phyloP scores from a whole-genome alignment of 2,888 invertebrate species.

The Vanessa cardui region DNA sequence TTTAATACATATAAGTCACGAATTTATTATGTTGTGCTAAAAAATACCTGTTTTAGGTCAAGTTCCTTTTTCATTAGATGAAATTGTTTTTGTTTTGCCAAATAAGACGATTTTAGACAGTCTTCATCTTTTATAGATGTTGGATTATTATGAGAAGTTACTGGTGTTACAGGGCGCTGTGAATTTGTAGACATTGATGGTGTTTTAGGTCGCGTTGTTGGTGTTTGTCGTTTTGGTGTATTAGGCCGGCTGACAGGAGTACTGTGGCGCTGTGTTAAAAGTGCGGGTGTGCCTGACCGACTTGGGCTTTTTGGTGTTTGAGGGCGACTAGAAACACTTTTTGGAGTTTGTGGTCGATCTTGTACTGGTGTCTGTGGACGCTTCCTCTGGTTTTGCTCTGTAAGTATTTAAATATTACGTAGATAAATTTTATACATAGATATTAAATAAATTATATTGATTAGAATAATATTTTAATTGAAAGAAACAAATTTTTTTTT shows the following conservation, averaged over 20 bases:
- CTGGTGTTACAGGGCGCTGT: constrained; percentile 27
- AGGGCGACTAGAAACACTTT: constrained; percentile 57
- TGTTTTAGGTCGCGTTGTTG: constrained; percentile 49
- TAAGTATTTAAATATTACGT: not conserved
- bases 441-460: too few relatives aligned
- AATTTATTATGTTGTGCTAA: too few relatives aligned
- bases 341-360: constrained; percentile 65
- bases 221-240: constrained; percentile 52
- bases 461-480: too few relatives aligned
- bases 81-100: constrained; percentile 61
- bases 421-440: not conserved
- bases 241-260: constrained; percentile 58
- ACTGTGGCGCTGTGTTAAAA: constrained; percentile 43
- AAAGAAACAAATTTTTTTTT: too few relatives aligned
- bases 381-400: constrained; percentile 17
- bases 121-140: constrained; percentile 49
- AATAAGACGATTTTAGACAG: constrained; percentile 56
- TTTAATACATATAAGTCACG: too few relatives aligned
- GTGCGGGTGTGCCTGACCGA: constrained; percentile 59
- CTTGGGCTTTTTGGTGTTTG: constrained; percentile 56
- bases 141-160: constrained; percentile 31
- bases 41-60: constrained; percentile 71
- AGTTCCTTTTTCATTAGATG: constrained; percentile 69
- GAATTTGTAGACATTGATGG: constrained; percentile 34
- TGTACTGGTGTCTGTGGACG: constrained; percentile 43